Conservation (phyloP, 2,113 vertebrate species). For the Pygoscelis antarcticus region DNA sequence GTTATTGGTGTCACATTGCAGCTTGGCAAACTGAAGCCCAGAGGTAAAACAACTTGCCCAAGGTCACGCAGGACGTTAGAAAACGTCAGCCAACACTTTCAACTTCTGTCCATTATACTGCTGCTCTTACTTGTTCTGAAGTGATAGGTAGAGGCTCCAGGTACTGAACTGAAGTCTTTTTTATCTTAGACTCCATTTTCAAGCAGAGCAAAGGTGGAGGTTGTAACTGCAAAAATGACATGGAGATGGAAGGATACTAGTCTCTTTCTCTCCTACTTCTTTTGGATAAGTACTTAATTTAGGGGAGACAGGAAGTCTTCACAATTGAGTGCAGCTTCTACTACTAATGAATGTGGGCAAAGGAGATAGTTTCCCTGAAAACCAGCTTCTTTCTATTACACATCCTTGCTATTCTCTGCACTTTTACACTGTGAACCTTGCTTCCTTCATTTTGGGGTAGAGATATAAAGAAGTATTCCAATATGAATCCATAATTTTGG, state of each 20-base stretch:
- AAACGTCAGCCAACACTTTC: neutral
- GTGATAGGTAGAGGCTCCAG: neutral
- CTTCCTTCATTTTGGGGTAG: neutral
- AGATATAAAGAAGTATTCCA: neutral
- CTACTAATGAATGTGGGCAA: neutral
- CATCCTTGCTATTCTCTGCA: neutral
- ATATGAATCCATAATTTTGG: neutral
- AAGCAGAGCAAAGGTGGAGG: neutral
- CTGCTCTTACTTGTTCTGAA: neutral
- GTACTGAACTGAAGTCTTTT: neutral
- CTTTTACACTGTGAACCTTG: neutral
- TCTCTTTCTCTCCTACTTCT: neutral
- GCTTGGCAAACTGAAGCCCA: neutral
- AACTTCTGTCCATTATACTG: neutral
- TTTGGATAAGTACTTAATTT: neutral
- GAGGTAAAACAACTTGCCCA: neutral
- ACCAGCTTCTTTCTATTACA: neutral
- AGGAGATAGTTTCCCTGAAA: neutral
- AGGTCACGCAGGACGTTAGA: neutral
- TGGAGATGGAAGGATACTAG: neutral
- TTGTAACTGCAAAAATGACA: neutral
- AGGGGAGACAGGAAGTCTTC: neutral
- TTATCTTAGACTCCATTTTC: neutral
- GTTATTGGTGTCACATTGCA: neutral
- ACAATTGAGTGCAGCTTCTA: neutral